Evolutionary conservation across 2,797 vertebrate genomes (phyloP).

Genomic region (Cryptoprocta ferox): DNA sequence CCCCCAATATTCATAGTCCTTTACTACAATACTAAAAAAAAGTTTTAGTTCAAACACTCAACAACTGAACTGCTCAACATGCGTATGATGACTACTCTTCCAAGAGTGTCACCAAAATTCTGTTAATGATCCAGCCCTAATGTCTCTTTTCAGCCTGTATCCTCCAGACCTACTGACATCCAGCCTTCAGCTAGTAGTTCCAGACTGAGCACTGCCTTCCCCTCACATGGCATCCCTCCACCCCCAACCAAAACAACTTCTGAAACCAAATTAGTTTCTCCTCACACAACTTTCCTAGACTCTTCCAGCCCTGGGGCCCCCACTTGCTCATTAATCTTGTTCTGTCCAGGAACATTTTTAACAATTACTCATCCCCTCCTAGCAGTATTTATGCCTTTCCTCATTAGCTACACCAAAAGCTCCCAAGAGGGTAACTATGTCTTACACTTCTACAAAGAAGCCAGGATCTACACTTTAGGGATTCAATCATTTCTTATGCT

Average conservation of each 20-base stretch:
- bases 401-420: background rate
- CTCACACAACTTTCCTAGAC: background rate
- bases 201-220: background rate
- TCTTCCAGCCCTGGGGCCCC: background rate
- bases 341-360: background rate
- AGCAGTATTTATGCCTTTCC: background rate
- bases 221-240: background rate
- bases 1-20: background rate
- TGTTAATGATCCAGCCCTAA: background rate
- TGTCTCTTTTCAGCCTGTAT: background rate
- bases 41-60: background rate
- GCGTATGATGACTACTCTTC: background rate
- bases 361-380: background rate
- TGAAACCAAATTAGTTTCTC: background rate
- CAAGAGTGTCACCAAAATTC: background rate
- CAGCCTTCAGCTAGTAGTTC: background rate
- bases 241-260: background rate
- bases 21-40: background rate
- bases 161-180: background rate
- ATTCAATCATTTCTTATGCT: background rate
- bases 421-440: background rate
- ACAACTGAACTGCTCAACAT: background rate
- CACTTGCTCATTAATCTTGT: background rate
- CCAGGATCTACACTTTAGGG: background rate
- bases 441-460: background rate